A percentile compares a stretch with the other conserved stretches of the same genome.
Conservation (phyloP, 2,797 vertebrate species). For the Chlorospingus semifuscus region DNA sequence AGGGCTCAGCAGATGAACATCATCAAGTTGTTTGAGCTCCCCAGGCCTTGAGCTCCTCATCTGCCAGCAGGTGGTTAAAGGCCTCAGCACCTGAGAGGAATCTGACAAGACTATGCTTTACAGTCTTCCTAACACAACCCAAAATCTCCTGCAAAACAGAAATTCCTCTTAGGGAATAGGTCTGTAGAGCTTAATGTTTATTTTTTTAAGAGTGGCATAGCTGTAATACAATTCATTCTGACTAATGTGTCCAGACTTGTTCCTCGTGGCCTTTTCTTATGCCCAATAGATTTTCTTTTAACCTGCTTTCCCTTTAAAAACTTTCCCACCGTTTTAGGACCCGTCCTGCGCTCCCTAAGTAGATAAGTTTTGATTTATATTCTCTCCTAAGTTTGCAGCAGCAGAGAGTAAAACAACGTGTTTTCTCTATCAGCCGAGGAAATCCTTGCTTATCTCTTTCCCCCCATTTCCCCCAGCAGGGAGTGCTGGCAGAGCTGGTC, state of each 20-base stretch:
- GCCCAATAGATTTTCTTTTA: not conserved
- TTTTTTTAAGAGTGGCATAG: conserved; percentile 7
- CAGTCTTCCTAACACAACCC: not conserved
- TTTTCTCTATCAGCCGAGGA: not conserved
- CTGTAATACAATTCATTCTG: not conserved
- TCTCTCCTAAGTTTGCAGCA: not conserved
- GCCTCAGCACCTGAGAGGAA: not conserved
- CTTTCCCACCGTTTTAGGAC: not conserved
- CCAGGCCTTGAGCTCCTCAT: not conserved
- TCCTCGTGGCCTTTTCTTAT: not conserved
- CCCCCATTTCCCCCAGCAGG: rapidly evolving
- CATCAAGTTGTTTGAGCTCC: not conserved
- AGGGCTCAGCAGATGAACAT: not conserved
- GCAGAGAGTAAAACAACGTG: not conserved
- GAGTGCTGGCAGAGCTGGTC: not conserved
- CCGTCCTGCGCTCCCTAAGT: not conserved
- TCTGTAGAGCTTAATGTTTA: not conserved
- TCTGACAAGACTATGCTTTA: not conserved
- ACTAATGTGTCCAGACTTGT: not conserved
- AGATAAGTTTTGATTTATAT: not conserved
- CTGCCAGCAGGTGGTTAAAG: not conserved
- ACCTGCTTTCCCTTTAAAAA: not conserved
- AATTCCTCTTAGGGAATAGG: not conserved
- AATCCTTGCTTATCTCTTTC: not conserved
- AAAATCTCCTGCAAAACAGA: not conserved